Evolutionary conservation across 2,888 invertebrate species (phyloP).

Genomic region (Drosophila greeni): DNA sequence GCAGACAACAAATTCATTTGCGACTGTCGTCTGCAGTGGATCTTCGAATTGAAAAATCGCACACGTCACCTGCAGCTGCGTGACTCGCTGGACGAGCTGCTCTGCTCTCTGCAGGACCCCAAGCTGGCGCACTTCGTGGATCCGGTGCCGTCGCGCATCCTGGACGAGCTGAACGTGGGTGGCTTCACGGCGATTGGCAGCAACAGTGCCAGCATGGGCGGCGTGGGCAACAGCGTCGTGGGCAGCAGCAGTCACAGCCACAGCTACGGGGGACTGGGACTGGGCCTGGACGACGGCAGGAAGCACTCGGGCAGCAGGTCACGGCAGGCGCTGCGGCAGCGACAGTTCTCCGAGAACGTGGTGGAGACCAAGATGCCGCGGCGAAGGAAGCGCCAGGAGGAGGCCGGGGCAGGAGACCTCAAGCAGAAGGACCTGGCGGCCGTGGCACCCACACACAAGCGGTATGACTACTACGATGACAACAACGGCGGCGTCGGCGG

Average conservation of each 20-base stretch:
- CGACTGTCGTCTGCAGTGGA: conserved; percentile 90
- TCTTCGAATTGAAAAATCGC: conserved; percentile 84
- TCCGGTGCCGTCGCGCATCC: conserved; percentile 71
- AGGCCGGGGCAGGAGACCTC: conserved; percentile 14
- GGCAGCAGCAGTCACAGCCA: conserved; percentile 54
- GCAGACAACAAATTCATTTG: conserved; percentile 91
- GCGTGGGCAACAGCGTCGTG: conserved; percentile 52
- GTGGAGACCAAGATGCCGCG: conserved; percentile 59
- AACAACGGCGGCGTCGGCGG: conserved; percentile 54
- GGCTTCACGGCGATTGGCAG: conserved; percentile 67
- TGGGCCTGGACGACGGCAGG: conserved; percentile 58
- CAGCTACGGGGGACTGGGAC: conserved; percentile 7
- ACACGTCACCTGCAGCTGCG: conserved; percentile 86
- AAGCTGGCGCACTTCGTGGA: conserved; percentile 73
- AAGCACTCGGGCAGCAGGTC: conserved; percentile 57
- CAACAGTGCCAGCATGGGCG: conserved; percentile 64
- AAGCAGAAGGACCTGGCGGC: conserved; percentile 43
- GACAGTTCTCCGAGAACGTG: conserved; percentile 63
- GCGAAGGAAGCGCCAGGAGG: conserved; percentile 50
- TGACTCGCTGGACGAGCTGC: conserved; percentile 84
- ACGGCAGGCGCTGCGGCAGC: conserved; percentile 66
- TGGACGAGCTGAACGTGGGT: conserved; percentile 70
- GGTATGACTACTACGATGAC: conserved; percentile 66
- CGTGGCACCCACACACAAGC: conserved; percentile 63
- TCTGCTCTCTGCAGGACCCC: conserved; percentile 83